A percentile compares a stretch with the other conserved stretches of the same genome.
phyloP scores from a whole-genome alignment of 1,140 invertebrate species.

The Bombus haemorrhoidalis region DNA sequence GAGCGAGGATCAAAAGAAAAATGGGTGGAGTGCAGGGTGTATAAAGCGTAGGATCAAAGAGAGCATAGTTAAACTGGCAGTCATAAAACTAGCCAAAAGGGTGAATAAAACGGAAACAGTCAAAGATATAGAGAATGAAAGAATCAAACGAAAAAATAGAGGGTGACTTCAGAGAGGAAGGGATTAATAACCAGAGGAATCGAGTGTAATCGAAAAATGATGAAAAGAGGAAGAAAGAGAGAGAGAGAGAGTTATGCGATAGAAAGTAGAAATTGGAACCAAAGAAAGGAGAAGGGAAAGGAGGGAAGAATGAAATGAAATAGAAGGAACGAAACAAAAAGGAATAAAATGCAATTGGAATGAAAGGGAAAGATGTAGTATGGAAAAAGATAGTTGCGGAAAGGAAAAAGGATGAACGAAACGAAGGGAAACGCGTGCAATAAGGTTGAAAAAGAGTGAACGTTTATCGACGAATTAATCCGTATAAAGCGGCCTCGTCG shows the following conservation, averaged over 20 bases:
- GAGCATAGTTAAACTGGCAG: background rate
- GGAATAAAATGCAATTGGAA: background rate
- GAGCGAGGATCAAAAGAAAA: background rate
- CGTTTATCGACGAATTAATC: constrained; percentile 59
- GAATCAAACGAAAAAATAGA: background rate
- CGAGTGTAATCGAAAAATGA: background rate
- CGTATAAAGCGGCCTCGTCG: constrained; percentile 34
- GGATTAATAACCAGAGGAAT: constrained; percentile 19
- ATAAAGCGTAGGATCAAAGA: background rate
- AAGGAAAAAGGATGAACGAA: background rate
- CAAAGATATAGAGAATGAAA: background rate
- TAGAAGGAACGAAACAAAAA: background rate
- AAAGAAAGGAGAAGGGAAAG: too few relatives aligned
- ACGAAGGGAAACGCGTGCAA: background rate
- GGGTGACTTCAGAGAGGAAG: background rate
- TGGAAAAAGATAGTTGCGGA: too few relatives aligned
- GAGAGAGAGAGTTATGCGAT: background rate
- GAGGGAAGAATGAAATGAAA: background rate
- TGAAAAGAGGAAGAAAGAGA: background rate
- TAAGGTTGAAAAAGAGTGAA: constrained; percentile 16
- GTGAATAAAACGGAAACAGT: constrained; percentile 11
- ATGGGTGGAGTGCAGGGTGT: background rate
- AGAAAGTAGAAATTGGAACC: too few relatives aligned
- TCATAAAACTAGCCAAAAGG: background rate
- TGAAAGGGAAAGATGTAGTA: too few relatives aligned